These are phyloP conservation scores for Alfaro cultratus DNA, from an alignment of 2,797 vertebrate species.

Conservation along the genomic window DNA sequence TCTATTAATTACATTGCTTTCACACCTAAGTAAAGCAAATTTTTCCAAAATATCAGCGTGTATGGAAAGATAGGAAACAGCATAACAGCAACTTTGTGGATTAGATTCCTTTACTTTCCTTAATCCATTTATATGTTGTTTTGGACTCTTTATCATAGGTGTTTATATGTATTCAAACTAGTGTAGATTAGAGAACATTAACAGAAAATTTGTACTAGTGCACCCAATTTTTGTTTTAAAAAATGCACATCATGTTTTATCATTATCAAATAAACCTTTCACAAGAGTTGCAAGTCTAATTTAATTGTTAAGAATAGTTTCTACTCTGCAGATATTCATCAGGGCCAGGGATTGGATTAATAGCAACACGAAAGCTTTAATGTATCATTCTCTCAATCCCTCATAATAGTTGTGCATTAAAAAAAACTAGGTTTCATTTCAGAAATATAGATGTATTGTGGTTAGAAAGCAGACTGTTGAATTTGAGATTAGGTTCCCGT, in stretches of 20 bases:
- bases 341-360: conserved; percentile 45
- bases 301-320: conserved; percentile 11
- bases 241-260: background rate
- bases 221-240: background rate
- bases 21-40: background rate
- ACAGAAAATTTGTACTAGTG: background rate
- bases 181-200: background rate
- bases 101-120: background rate
- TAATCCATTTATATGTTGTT: background rate
- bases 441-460: conserved; percentile 70
- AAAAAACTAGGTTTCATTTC: conserved; percentile 67
- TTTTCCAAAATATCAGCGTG: background rate
- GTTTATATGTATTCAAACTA: background rate
- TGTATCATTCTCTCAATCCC: conserved; percentile 57
- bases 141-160: background rate
- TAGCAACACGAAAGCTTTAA: conserved; percentile 49
- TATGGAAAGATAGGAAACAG: background rate
- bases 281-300: background rate
- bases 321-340: conserved; percentile 23
- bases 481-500: conserved; percentile 63
- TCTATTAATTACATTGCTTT: background rate
- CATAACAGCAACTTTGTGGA: background rate
- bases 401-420: conserved; percentile 57
- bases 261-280: background rate
- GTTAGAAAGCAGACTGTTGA: conserved; percentile 68